These are phyloP conservation scores for Xenentodon cancila DNA, from an alignment of 2,797 vertebrate genomes.

Conservation along the genomic window DNA sequence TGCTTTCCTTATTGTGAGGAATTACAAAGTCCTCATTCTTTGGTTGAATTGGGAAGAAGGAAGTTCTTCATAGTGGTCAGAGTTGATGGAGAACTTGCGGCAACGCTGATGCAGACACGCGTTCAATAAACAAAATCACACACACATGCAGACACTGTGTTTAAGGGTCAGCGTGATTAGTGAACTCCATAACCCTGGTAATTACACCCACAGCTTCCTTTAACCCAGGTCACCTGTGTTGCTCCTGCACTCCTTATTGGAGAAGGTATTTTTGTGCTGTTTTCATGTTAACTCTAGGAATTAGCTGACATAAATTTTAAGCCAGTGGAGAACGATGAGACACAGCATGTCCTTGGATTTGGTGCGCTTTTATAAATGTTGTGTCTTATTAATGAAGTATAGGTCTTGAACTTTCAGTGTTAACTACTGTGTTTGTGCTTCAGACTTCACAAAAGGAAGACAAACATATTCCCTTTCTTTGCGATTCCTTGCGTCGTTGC, in stretches of 20 bases:
- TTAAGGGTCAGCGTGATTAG: conserved; percentile 60
- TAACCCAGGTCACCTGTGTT: conserved; percentile 48
- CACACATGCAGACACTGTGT: conserved; percentile 39
- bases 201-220: conserved; percentile 60
- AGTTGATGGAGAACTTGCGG: conserved; percentile 39
- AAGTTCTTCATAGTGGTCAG: conserved; percentile 38
- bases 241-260: conserved; percentile 23
- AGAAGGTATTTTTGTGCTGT: conserved; percentile 46
- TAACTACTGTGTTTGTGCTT: conserved; percentile 24
- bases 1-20: conserved; percentile 19
- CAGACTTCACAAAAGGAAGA: conserved; percentile 14
- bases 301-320: conserved; percentile 23
- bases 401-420: conserved; percentile 8
- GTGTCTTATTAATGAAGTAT: conserved; percentile 6
- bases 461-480: conserved; percentile 30
- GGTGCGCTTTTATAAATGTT: too few species aligned
- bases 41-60: conserved; percentile 32
- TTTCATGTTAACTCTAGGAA: conserved; percentile 41
- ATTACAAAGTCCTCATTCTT: conserved; percentile 19
- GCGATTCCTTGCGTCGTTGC: conserved; percentile 23
- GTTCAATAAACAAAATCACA: conserved; percentile 18
- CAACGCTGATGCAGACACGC: conserved; percentile 28
- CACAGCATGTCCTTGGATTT: conserved; percentile 1
- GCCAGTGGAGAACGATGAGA: conserved; percentile 14
- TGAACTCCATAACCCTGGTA: conserved; percentile 12